Percentiles rank a stretch among this genome's conserved stretches.
Conservation (phyloP, 2,888 invertebrate genomes). For the Rotaria magnacalcarata region DNA sequence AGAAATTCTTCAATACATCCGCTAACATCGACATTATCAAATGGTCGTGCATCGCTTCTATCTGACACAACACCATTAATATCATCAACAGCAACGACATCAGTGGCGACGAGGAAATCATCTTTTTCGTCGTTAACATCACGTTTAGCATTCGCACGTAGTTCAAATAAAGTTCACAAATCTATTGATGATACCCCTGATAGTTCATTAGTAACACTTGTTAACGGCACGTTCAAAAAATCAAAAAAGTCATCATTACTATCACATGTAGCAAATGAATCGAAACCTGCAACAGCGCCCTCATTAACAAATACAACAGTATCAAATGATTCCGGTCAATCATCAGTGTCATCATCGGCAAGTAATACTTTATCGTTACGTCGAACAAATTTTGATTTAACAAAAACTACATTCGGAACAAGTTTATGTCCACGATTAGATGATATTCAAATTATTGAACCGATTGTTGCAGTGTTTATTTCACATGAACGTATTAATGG, state of each 20-base stretch:
- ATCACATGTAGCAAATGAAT: background rate
- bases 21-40: conserved; percentile 52
- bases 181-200: background rate
- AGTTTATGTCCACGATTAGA: conserved; percentile 81
- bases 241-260: background rate
- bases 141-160: background rate
- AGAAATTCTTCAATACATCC: background rate
- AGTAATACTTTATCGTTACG: background rate
- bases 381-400: conserved; percentile 28
- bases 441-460: conserved; percentile 94
- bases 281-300: background rate
- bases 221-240: background rate
- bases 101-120: background rate
- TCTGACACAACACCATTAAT: background rate
- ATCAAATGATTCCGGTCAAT: background rate
- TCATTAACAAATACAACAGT: background rate
- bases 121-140: conserved; percentile 24
- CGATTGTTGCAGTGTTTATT: conserved; percentile 91
- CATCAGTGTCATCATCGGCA: background rate
- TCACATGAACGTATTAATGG: conserved; percentile 93
- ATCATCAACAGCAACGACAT: background rate
- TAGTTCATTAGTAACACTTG: background rate
- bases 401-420: conserved; percentile 3
- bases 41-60: background rate
- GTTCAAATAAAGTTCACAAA: background rate